These are phyloP conservation scores for Tigriopus californicus DNA, from an alignment of 2,888 invertebrate genomes.

Conservation along the genomic window DNA sequence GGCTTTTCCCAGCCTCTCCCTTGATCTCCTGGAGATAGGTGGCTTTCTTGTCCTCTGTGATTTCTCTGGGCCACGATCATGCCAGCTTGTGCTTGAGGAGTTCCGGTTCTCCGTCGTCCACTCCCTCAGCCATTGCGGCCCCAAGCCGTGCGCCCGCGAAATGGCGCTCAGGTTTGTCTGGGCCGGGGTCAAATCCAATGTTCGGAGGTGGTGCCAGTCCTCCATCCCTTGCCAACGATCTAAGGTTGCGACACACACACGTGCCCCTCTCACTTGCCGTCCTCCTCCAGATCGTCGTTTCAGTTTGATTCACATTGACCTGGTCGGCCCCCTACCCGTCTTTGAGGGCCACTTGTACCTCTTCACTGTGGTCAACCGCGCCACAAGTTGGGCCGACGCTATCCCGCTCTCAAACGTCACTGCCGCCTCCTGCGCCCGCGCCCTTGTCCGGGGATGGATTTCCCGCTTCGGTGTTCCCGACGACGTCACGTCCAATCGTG, in stretches of 20 bases:
- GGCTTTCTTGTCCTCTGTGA: no score
- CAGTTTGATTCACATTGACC: neutral
- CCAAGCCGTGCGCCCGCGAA: neutral
- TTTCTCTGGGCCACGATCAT: no score
- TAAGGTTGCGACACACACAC: no score
- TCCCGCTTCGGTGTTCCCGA: neutral
- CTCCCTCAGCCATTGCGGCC: neutral
- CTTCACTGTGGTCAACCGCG: constrained; percentile 5
- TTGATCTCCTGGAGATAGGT: no score
- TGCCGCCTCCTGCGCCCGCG: constrained; percentile 23
- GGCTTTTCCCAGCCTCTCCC: no score
- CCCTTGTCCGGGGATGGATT: neutral
- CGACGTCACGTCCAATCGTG: neutral
- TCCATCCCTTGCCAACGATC: constrained; percentile 6
- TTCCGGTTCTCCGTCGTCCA: neutral
- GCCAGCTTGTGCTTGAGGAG: no score
- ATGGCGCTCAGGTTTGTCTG: constrained; percentile 6
- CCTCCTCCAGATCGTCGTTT: neutral
- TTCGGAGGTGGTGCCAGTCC: neutral
- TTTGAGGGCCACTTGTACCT: constrained; percentile 1
- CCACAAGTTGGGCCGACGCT: constrained; percentile 2
- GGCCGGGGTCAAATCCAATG: constrained; percentile 1
- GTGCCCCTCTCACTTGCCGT: no score
- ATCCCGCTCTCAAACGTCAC: neutral
- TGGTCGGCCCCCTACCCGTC: constrained; percentile 9